Percentiles rank a stretch among this genome's conserved stretches.
These are phyloP conservation scores for Papilio elwesi DNA, from an alignment of 2,888 invertebrate species.

Conservation along the genomic window DNA sequence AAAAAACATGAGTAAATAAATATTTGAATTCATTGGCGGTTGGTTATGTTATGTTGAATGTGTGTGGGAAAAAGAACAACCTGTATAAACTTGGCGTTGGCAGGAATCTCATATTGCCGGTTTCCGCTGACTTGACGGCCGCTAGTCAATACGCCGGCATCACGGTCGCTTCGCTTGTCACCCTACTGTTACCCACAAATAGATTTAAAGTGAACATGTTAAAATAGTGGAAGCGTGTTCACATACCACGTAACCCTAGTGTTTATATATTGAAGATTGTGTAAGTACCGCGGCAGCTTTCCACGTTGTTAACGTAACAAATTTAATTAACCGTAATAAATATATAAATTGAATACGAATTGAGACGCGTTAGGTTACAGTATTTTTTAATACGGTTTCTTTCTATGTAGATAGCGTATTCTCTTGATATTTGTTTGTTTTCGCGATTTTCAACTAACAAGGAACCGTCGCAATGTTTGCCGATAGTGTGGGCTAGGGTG, in stretches of 20 bases:
- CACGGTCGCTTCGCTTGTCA: constrained; percentile 59
- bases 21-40: neutral
- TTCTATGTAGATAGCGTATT: constrained; percentile 1
- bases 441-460: constrained; percentile 19
- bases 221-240: no score
- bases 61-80: neutral
- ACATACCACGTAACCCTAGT: neutral
- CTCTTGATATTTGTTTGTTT: neutral
- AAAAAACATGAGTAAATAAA: no score
- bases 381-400: constrained; percentile 31
- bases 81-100: constrained; percentile 56
- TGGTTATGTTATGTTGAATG: neutral
- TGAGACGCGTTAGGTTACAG: constrained; percentile 22
- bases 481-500: constrained; percentile 24
- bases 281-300: constrained; percentile 32
- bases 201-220: no score
- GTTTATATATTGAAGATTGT: constrained; percentile 6
- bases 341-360: constrained; percentile 28
- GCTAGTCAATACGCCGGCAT: constrained; percentile 81
- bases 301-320: constrained; percentile 12
- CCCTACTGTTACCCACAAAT: neutral
- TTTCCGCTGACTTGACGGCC: constrained; percentile 71
- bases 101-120: constrained; percentile 64
- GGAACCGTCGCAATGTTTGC: constrained; percentile 37
- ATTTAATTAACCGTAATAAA: constrained; percentile 18